Conservation (phyloP, 2,888 invertebrate species). For the Micoletzkya japonica region DNA sequence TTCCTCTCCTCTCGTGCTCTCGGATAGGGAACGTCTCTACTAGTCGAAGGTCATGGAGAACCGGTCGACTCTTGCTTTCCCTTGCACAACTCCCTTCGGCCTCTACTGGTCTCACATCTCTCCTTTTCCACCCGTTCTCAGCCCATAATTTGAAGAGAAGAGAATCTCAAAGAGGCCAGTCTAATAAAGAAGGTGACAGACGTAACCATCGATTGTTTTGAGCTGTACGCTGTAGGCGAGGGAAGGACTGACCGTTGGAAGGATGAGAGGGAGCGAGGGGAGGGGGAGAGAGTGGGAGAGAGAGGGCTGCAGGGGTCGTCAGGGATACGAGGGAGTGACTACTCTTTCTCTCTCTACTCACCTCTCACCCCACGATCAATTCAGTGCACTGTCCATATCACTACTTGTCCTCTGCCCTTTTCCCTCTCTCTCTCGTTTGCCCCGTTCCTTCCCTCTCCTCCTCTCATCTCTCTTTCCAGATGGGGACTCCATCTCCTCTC, state of each 20-base stretch:
- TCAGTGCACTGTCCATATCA: no score
- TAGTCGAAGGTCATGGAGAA: neutral
- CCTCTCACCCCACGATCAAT: neutral
- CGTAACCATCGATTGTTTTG: neutral
- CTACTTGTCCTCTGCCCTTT: neutral
- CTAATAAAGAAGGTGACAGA: neutral
- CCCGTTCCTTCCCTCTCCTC: no score
- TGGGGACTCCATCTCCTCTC: neutral
- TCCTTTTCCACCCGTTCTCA: neutral
- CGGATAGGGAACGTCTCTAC: neutral
- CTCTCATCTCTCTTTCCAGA: slow-evolving; percentile 26
- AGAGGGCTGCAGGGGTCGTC: slow-evolving; percentile 9
- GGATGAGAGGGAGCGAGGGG: neutral
- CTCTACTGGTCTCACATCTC: neutral
- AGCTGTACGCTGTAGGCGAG: no score
- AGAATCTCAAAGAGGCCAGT: neutral
- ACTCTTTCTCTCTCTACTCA: slow-evolving; percentile 2
- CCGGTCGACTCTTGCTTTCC: neutral
- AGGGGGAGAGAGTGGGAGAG: neutral
- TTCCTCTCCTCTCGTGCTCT: no score
- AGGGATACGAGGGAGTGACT: neutral
- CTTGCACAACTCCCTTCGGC: neutral
- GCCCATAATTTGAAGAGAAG: neutral
- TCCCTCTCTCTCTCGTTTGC: neutral
- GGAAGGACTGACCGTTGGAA: no score